Conservation (phyloP, 2,888 invertebrate genomes). For the Drosophila affinis region DNA sequence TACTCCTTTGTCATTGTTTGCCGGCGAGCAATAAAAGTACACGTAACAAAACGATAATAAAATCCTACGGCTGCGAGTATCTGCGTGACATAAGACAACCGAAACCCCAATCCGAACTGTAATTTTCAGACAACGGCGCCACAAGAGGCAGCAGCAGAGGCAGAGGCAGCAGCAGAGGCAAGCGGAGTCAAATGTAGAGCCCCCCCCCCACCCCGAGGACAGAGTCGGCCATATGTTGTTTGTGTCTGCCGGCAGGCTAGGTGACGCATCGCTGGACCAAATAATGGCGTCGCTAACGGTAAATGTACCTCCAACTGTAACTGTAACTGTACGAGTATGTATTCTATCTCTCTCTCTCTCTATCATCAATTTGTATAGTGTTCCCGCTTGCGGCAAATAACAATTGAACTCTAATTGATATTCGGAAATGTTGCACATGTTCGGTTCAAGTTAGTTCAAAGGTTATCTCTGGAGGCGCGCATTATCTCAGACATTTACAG, state of each 20-base stretch:
- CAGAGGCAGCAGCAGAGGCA: background rate
- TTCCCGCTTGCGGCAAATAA: slow-evolving; percentile 13
- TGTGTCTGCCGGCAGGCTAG: slow-evolving; percentile 45
- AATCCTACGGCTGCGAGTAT: slow-evolving; percentile 61
- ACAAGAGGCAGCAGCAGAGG: slow-evolving; percentile 22
- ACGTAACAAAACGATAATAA: slow-evolving; percentile 80
- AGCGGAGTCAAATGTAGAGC: background rate
- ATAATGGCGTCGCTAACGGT: slow-evolving; percentile 25
- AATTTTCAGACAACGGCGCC: slow-evolving; percentile 62
- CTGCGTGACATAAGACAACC: slow-evolving; percentile 71
- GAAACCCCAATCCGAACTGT: slow-evolving; percentile 62
- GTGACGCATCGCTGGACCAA: slow-evolving; percentile 62
- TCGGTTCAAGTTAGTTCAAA: background rate
- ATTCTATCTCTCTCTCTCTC: slow-evolving; percentile 2
- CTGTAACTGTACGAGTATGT: background rate
- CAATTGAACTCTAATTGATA: slow-evolving; percentile 43
- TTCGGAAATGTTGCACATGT: slow-evolving; percentile 10
- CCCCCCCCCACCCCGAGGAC: too few species aligned
- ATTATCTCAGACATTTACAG: too few species aligned
- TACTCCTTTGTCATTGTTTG: slow-evolving; percentile 37
- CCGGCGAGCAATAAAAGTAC: slow-evolving; percentile 68
- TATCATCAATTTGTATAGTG: slow-evolving; percentile 43
- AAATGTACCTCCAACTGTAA: slow-evolving; percentile 13
- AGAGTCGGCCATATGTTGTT: slow-evolving; percentile 38
- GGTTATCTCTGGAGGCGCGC: background rate